Conservation (phyloP, 2,113 vertebrate species). For the Fulmarus glacialis region DNA sequence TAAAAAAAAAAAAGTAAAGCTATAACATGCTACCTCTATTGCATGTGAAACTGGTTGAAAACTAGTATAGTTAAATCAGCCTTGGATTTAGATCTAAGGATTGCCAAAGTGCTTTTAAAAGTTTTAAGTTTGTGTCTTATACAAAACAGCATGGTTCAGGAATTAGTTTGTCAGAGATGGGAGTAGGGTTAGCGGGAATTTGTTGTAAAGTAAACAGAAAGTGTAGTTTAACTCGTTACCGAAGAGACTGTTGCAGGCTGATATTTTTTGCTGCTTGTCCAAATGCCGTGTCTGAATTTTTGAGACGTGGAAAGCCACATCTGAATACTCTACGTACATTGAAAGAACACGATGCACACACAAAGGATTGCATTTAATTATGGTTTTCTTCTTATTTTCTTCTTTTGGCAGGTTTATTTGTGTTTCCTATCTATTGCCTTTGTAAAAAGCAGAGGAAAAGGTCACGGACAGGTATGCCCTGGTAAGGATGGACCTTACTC, state of each 20-base stretch:
- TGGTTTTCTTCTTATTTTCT: background rate
- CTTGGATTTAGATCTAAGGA: background rate
- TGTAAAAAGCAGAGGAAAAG: conserved; percentile 95
- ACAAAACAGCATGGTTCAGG: background rate
- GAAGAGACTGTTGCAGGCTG: background rate
- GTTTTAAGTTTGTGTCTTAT: background rate
- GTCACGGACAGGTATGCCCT: conserved; percentile 85
- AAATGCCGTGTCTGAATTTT: background rate
- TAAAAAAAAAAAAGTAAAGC: background rate
- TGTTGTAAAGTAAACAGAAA: background rate
- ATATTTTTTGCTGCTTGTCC: background rate
- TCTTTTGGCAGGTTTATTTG: conserved; percentile 85
- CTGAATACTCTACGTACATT: fast-evolving
- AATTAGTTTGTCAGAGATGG: background rate
- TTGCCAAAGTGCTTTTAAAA: background rate
- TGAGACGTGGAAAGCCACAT: background rate
- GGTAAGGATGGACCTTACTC: conserved; percentile 58
- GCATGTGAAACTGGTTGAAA: background rate
- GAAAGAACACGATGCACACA: background rate
- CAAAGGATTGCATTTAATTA: background rate
- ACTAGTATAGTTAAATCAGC: background rate
- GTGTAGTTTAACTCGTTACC: background rate
- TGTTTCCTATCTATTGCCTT: conserved; percentile 94
- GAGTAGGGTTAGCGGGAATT: background rate
- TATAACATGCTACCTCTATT: background rate